Conservation (phyloP, 2,113 vertebrate species). For the Hystrix cristata region DNA sequence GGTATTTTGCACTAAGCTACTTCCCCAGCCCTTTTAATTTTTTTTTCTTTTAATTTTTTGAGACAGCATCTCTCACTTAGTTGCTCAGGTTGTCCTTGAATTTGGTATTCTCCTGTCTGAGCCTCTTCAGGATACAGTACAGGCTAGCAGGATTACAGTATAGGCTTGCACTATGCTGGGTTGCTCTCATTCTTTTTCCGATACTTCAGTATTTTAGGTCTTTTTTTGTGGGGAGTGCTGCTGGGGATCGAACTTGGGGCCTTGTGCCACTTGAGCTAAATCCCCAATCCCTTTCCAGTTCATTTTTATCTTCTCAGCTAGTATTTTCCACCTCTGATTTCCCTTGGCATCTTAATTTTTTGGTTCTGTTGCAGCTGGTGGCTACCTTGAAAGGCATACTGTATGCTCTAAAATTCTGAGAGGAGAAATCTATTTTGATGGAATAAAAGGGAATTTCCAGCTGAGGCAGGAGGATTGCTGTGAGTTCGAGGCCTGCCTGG, state of each 20-base stretch:
- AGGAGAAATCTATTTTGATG: conserved; percentile 37
- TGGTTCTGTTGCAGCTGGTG: background rate
- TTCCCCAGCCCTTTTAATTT: background rate
- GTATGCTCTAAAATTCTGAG: background rate
- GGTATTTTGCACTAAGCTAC: background rate
- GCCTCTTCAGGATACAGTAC: background rate
- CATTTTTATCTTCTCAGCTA: background rate
- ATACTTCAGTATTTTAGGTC: background rate
- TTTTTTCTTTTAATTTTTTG: background rate
- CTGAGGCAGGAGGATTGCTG: background rate
- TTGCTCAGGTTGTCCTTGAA: background rate
- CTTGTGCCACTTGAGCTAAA: too few relatives aligned
- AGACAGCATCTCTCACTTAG: background rate
- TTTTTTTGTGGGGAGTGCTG: too few relatives aligned
- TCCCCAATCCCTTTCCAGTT: too few relatives aligned
- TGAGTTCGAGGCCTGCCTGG: background rate
- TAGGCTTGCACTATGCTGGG: background rate
- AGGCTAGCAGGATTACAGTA: background rate
- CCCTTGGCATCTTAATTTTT: background rate
- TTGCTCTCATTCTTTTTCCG: background rate
- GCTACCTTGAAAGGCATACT: background rate
- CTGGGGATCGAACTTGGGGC: too few relatives aligned
- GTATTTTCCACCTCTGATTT: background rate
- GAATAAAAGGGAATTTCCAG: background rate
- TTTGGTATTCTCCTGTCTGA: background rate